These are phyloP conservation scores for Girardinus metallicus DNA, from an alignment of 2,797 vertebrate species.

Conservation along the genomic window DNA sequence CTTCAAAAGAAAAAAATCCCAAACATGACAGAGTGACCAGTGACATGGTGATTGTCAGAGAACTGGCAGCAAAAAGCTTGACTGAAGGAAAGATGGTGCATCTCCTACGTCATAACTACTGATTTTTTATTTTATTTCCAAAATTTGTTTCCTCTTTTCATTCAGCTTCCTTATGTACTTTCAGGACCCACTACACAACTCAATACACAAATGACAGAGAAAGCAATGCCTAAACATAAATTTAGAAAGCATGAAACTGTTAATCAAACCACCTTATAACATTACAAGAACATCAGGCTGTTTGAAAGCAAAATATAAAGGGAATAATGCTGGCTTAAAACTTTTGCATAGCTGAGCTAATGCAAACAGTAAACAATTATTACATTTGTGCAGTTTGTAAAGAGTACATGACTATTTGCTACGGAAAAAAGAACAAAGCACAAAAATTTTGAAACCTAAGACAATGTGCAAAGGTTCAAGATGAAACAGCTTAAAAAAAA, in stretches of 20 bases:
- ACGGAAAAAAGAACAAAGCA: neutral
- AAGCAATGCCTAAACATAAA: neutral
- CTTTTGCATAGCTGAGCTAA: neutral
- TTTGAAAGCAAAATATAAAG: neutral
- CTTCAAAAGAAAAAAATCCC: neutral
- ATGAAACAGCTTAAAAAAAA: neutral
- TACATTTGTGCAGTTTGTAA: neutral
- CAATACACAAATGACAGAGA: neutral
- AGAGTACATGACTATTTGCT: neutral
- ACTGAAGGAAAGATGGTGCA: neutral
- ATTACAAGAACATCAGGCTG: neutral
- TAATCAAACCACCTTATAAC: neutral
- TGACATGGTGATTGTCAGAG: neutral
- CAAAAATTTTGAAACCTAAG: neutral
- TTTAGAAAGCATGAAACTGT: neutral
- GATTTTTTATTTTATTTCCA: neutral
- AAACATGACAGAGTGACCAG: neutral
- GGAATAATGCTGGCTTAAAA: neutral
- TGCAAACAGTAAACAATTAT: neutral
- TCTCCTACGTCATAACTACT: neutral
- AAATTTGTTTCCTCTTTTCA: neutral
- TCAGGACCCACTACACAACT: neutral
- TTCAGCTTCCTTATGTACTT: neutral
- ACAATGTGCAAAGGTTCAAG: neutral
- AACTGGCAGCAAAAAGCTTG: neutral